Conservation (phyloP, 2,113 vertebrate species). For the Hipposideros armiger region DNA sequence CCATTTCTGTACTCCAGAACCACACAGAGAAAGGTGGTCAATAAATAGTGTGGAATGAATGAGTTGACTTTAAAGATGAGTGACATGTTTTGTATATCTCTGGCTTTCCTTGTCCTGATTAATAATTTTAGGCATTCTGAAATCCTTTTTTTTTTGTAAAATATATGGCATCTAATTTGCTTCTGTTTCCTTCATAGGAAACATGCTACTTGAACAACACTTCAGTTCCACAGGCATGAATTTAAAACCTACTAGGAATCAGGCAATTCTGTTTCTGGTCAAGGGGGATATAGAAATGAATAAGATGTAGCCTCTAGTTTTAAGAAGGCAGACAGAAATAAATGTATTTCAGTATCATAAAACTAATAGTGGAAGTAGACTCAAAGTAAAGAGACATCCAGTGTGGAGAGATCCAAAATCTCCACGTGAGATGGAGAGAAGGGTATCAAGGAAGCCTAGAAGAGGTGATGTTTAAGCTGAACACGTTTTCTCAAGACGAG, state of each 20-base stretch:
- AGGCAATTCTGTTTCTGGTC: neutral
- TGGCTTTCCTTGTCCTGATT: neutral
- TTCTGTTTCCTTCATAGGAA: neutral
- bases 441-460: neutral
- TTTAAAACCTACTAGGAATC: neutral
- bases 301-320: neutral
- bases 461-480: neutral
- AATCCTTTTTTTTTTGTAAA: slow-evolving; percentile 10
- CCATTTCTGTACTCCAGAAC: neutral
- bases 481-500: neutral
- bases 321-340: neutral
- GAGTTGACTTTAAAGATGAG: neutral
- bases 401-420: neutral
- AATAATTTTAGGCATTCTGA: slow-evolving; percentile 37
- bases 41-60: neutral
- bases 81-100: neutral
- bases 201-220: neutral
- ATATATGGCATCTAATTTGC: neutral
- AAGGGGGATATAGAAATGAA: neutral
- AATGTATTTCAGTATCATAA: neutral
- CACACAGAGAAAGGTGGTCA: neutral
- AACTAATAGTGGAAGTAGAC: neutral
- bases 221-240: neutral
- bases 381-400: neutral
- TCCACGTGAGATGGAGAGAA: neutral